A percentile compares a stretch with the other conserved stretches of the same genome.
Conservation (phyloP, 2,113 vertebrate species). For the Alethe castanea region DNA sequence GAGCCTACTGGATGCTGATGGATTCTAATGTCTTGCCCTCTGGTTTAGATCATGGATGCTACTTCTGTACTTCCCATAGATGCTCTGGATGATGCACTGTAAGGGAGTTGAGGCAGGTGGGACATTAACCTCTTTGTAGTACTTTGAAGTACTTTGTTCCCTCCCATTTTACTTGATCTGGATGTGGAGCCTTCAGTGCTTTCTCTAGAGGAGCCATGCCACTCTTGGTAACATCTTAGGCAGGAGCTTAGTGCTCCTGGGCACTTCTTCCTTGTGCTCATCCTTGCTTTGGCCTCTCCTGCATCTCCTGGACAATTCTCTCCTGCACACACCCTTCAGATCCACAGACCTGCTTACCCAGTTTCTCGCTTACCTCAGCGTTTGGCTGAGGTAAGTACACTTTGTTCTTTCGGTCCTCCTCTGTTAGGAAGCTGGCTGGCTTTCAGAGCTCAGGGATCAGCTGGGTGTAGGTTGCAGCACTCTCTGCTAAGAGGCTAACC, state of each 20-base stretch:
- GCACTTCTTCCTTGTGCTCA: background rate
- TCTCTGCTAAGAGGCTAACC: background rate
- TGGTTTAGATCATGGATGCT: background rate
- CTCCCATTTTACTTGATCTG: background rate
- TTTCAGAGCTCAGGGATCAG: background rate
- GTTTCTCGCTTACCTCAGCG: background rate
- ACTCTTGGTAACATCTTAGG: background rate
- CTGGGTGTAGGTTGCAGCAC: background rate
- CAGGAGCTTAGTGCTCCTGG: background rate
- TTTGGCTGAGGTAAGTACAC: background rate
- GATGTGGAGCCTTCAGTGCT: accelerated
- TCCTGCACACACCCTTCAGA: background rate
- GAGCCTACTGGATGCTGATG: background rate
- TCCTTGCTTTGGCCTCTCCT: background rate
- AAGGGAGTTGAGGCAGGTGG: background rate
- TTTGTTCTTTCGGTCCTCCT: background rate
- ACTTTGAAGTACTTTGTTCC: background rate
- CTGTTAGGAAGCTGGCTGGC: background rate
- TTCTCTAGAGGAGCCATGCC: background rate
- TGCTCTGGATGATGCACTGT: background rate
- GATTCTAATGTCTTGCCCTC: background rate
- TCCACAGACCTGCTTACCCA: conserved; percentile 18
- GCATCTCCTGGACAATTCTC: background rate
- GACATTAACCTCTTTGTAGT: background rate
- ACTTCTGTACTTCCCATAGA: background rate